Evolutionary conservation across 2,888 invertebrate genomes (phyloP).

Genomic region (Philonicus albiceps): DNA sequence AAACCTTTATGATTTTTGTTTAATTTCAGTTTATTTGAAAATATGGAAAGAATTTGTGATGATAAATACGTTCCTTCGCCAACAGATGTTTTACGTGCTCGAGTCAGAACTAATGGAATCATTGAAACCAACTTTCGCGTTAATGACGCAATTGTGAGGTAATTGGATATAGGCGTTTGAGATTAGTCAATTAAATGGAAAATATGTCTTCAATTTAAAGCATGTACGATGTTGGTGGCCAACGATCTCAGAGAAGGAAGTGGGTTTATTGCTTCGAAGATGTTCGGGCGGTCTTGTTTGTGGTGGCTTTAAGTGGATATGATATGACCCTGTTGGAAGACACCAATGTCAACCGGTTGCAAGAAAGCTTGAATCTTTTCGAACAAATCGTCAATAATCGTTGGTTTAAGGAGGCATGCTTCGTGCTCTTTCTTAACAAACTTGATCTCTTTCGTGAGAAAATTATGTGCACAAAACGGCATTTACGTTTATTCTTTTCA

Average conservation of each 20-base stretch:
- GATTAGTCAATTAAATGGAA: not conserved
- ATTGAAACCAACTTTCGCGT: conserved; percentile 73
- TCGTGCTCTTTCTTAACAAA: conserved; percentile 72
- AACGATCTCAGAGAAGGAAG: conserved; percentile 71
- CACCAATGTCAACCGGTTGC: conserved; percentile 69
- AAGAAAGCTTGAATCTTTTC: conserved; percentile 71
- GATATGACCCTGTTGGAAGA: conserved; percentile 73
- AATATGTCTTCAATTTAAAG: conserved; percentile 56
- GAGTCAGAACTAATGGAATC: conserved; percentile 72
- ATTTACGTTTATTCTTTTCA: conserved; percentile 69
- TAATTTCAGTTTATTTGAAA: conserved; percentile 68
- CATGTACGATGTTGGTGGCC: conserved; percentile 74
- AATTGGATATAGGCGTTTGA: not conserved
- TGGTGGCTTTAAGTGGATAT: conserved; percentile 72
- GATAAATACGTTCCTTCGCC: conserved; percentile 71
- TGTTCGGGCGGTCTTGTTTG: conserved; percentile 70
- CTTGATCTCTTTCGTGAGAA: conserved; percentile 72
- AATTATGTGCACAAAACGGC: conserved; percentile 70
- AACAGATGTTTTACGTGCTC: conserved; percentile 70
- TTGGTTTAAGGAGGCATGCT: conserved; percentile 70
- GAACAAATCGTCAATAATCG: conserved; percentile 72
- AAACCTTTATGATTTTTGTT: not conserved
- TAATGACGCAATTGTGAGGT: conserved; percentile 66
- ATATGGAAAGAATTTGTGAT: conserved; percentile 71
- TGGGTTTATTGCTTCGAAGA: conserved; percentile 76